These are phyloP conservation scores for Ceratitis capitata DNA, from an alignment of 1,140 invertebrate genomes.

Conservation along the genomic window DNA sequence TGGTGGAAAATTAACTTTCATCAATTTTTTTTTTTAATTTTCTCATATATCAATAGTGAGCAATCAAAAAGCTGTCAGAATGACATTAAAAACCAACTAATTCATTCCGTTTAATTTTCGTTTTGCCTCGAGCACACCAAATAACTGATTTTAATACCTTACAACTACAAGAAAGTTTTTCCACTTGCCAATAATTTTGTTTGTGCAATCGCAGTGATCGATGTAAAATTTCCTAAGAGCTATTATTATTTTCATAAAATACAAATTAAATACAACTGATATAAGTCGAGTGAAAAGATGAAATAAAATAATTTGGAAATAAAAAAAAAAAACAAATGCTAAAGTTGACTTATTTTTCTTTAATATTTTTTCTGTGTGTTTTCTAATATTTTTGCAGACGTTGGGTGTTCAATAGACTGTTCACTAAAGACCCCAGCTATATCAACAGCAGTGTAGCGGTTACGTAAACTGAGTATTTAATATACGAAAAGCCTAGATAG, in stretches of 20 bases:
- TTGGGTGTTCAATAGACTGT: constrained; percentile 38
- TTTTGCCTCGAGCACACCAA: not conserved
- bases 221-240: not conserved
- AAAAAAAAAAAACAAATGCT: not conserved
- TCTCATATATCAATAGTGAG: too few species aligned
- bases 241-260: constrained; percentile 12
- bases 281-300: not conserved
- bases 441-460: constrained; percentile 18
- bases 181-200: not conserved
- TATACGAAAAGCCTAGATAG: not conserved
- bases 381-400: constrained; percentile 4
- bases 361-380: not conserved
- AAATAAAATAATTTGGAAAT: not conserved
- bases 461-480: constrained; percentile 28
- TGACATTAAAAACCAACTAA: not conserved
- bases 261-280: not conserved
- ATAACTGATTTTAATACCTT: not conserved
- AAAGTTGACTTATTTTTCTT: too few species aligned
- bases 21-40: too few species aligned
- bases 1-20: too few species aligned
- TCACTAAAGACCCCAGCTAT: constrained; percentile 32
- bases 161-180: not conserved
- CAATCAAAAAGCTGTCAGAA: not conserved
- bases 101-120: not conserved
- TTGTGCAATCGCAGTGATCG: not conserved